These are phyloP conservation scores for Leucopsar rothschildi DNA, from an alignment of 2,113 vertebrate species.

Conservation along the genomic window DNA sequence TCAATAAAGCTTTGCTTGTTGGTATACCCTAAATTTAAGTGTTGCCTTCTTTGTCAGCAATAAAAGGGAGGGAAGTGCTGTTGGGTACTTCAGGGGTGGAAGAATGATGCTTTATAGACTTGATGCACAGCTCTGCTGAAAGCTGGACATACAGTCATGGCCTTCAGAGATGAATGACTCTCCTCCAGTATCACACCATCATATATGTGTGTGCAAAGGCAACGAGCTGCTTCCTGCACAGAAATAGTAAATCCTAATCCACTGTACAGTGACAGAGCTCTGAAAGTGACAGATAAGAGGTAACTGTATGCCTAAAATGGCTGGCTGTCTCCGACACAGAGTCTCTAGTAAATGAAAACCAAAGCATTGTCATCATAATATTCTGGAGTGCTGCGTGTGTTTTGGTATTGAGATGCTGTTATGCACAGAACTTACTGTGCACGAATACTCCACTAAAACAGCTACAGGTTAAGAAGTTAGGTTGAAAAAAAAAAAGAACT, in stretches of 20 bases:
- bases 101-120: fast-evolving
- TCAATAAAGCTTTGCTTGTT: constrained; percentile 60
- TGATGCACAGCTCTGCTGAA: background rate
- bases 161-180: background rate
- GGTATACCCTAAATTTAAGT: background rate
- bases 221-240: fast-evolving
- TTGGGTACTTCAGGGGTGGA: too few relatives aligned
- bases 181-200: too few relatives aligned
- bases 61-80: background rate
- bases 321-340: background rate
- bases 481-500: background rate
- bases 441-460: background rate
- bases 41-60: background rate
- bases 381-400: fast-evolving
- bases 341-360: background rate
- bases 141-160: background rate
- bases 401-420: background rate
- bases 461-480: background rate
- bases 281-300: fast-evolving
- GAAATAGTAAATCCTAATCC: background rate
- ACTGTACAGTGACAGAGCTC: background rate
- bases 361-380: background rate
- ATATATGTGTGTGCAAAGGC: fast-evolving
- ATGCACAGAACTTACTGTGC: fast-evolving
- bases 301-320: too few relatives aligned